phyloP scores from a whole-genome alignment of 2,797 vertebrate genomes.

The Brotula barbata region DNA sequence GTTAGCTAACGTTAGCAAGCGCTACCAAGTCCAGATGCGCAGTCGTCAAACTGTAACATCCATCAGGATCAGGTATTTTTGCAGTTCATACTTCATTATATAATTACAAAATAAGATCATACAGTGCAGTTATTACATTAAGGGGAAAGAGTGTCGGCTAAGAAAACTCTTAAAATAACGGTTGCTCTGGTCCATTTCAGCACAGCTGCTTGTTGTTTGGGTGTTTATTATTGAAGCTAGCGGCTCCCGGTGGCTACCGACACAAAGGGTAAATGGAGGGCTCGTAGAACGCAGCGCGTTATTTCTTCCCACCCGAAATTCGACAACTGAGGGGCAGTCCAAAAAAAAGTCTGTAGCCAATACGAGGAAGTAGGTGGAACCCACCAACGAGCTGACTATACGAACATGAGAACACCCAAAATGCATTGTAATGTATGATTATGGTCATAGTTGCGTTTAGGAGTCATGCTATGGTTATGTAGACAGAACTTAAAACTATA shows the following conservation, averaged over 20 bases:
- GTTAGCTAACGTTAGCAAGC: conserved; percentile 33
- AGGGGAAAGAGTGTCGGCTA: background rate
- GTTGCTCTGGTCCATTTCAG: background rate
- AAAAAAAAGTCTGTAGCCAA: no score
- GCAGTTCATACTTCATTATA: background rate
- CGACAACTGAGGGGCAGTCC: no score
- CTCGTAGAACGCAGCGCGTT: no score
- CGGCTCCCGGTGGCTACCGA: conserved; percentile 47
- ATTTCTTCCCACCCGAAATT: no score
- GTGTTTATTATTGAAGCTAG: conserved; percentile 39
- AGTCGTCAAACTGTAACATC: conserved; percentile 42
- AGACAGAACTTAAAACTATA: no score
- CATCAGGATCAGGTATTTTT: conserved; percentile 8
- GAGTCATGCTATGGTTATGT: no score
- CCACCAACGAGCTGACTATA: no score
- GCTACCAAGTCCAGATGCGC: conserved; percentile 72
- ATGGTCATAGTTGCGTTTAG: no score
- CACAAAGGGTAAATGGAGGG: conserved; percentile 73
- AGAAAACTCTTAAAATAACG: background rate
- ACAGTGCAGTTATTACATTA: background rate
- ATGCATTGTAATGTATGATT: no score
- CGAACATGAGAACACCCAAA: no score
- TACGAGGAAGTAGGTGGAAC: no score
- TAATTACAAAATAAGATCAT: background rate
- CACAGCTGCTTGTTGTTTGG: conserved; percentile 61